Conservation (phyloP, 2,113 vertebrate species). For the Puntigrus tetrazona region DNA sequence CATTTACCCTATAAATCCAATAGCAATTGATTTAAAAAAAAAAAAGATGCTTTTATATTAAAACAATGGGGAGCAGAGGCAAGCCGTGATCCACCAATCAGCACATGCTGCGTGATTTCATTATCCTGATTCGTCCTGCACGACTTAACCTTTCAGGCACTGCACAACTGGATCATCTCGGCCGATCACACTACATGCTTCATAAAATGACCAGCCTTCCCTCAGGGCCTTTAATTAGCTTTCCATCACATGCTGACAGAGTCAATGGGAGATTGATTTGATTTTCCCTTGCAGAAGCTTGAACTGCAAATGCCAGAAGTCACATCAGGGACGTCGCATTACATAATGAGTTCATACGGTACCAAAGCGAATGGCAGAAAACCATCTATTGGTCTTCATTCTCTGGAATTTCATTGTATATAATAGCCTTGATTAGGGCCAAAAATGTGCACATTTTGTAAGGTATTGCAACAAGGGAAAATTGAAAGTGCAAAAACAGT, state of each 20-base stretch:
- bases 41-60: not conserved
- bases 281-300: conserved; percentile 74
- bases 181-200: conserved; percentile 50
- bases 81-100: conserved; percentile 23
- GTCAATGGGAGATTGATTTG: conserved; percentile 76
- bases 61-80: not conserved
- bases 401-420: conserved; percentile 21
- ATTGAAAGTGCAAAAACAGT: not conserved
- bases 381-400: not conserved
- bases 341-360: conserved; percentile 62
- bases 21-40: not conserved
- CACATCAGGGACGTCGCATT: conserved; percentile 70
- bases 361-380: conserved; percentile 28
- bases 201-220: conserved; percentile 72
- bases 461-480: not conserved
- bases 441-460: not conserved
- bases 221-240: conserved; percentile 76
- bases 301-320: conserved; percentile 67
- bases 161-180: conserved; percentile 9
- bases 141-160: conserved; percentile 19
- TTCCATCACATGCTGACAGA: conserved; percentile 73
- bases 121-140: conserved; percentile 39
- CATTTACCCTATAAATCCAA: conserved; percentile 3
- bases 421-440: conserved; percentile 45
- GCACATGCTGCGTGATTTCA: conserved; percentile 35